Evolutionary conservation across 1,140 invertebrate genomes (phyloP), one percentile per base, ranked within the genome.

Genomic region (Babylonia areolata): DNA sequence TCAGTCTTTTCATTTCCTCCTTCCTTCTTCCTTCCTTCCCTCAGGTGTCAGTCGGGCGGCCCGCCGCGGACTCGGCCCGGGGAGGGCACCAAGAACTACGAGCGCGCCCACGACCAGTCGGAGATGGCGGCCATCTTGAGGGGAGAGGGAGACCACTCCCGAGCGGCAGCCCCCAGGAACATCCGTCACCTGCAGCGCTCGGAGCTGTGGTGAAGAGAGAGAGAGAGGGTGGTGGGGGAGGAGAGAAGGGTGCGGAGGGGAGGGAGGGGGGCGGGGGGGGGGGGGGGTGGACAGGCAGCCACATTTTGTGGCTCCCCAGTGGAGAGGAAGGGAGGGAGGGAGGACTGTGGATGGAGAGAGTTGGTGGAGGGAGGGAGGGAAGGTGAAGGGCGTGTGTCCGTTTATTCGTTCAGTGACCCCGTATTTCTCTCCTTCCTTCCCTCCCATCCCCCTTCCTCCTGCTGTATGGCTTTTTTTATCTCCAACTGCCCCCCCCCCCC

Each of bases 51-150:
- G n/a, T n/a, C 58, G 20, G 58, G 9, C 3, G 87, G 85, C 0
- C 91, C 88, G 81, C 83, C 84, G 2, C 83, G 87, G 28, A 88
- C 88, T 20, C 87, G 89, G 23, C 88, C 90, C 17, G 91, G 90
- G 81, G 91, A 91, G 81, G 91, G 89, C 9, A 84, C 90, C 78
- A 81, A 83, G 64, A 89, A 90, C 79, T 87, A 89, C 84, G 87
- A 91, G 71, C 86, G 86, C 40, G 87, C 86, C 40, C 86, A 87
- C 37, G 88, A 89, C 39, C 86, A 83, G n/a, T 88, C 88, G 0
- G 91, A 91, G 73, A 90, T 91, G 90, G 86, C 88, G 9, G 90
- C 91, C 83, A 91, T 91, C 42, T 87, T 91, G 87, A 81, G 88
- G 54, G 89, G 89, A 1, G 37, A 69, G 71, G 75, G 73, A 37